Percentiles rank a stretch among this genome's conserved stretches.
phyloP scores from a whole-genome alignment of 2,113 vertebrate genomes.

The crab-eating macaque (Macaca fascicularis) region DNA sequence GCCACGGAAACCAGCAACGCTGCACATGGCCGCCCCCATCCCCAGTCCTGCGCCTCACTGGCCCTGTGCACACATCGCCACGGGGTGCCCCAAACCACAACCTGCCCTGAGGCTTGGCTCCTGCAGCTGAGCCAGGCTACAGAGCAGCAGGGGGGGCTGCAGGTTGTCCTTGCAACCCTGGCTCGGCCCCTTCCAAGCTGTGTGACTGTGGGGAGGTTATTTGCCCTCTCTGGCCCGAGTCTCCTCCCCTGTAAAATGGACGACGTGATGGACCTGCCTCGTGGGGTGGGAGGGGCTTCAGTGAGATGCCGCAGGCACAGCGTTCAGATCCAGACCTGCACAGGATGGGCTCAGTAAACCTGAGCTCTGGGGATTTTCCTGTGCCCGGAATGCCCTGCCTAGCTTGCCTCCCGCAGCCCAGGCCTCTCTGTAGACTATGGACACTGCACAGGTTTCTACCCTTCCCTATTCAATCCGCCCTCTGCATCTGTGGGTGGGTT shows the following conservation, averaged over 20 bases:
- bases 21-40: not conserved
- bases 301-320: not conserved
- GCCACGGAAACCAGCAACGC: fast-evolving
- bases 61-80: not conserved
- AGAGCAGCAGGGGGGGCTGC: not conserved
- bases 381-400: not conserved
- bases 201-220: not conserved
- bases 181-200: not conserved
- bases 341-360: not conserved
- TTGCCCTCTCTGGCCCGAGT: not conserved
- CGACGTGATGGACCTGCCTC: not conserved
- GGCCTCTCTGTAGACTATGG: not conserved
- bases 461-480: not conserved
- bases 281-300: not conserved
- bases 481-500: no score
- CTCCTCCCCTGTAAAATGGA: not conserved
- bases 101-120: not conserved
- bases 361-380: not conserved
- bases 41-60: not conserved
- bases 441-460: not conserved
- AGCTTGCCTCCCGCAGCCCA: not conserved
- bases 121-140: not conserved
- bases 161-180: not conserved
- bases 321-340: not conserved
- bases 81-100: not conserved